Evolutionary conservation across 2,888 invertebrate genomes (phyloP).

Genomic region (Deilephila elpenor): DNA sequence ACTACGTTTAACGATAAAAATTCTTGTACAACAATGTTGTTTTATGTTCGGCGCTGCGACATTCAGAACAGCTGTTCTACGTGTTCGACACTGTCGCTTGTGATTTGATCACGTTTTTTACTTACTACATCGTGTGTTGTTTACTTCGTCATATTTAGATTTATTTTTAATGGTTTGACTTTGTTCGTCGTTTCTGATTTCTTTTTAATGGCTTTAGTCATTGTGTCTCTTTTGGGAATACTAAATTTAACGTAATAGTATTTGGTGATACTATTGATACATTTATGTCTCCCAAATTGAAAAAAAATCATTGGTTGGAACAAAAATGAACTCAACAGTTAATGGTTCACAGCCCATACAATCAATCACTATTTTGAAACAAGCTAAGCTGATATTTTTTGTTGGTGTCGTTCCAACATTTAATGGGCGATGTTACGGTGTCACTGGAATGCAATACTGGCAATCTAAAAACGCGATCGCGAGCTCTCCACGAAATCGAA

Average conservation of each 20-base stretch:
- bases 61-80: slow-evolving; percentile 17
- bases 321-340: neutral
- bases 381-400: neutral
- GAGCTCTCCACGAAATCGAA: neutral
- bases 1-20: slow-evolving; percentile 14
- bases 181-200: too few species aligned
- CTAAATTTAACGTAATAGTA: too few species aligned
- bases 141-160: neutral
- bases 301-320: too few species aligned
- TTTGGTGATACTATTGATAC: too few species aligned
- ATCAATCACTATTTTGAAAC: neutral
- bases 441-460: slow-evolving; percentile 5
- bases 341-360: neutral
- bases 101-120: slow-evolving; percentile 10
- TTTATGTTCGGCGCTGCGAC: slow-evolving; percentile 9
- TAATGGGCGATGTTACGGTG: neutral
- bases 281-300: too few species aligned
- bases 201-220: too few species aligned
- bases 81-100: neutral
- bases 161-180: too few species aligned
- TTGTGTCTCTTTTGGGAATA: too few species aligned
- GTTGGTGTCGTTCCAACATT: slow-evolving; percentile 8
- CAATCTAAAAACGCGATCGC: neutral
- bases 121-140: neutral
- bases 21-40: slow-evolving; percentile 7